Base-by-base conservation (phyloP, 2,797 vertebrate species). In the Eutrigla gurnardus region DNA sequence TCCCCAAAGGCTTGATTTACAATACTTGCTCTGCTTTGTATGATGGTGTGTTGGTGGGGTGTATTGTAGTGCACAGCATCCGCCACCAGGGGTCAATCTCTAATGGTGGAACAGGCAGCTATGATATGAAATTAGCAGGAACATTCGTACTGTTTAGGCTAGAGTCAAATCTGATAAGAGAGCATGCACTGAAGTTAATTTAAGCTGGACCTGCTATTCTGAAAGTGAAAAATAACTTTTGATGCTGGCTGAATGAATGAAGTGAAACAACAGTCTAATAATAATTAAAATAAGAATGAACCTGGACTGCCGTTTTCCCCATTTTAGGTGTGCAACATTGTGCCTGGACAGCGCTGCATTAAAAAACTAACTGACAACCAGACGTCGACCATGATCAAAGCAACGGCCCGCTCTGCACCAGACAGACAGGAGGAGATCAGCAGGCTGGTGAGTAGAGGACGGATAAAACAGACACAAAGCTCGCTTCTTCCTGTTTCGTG, bases 311-410 rank as follows among this genome's bases (percentile, higher is more conserved):
- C 0, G 3, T 58, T 52, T 47, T 33, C 49, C 42, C 54, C 18
- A 25, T 60, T 75, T 4, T 80, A 99, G 98, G 98, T 99, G 37
- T 99, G 98, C 88, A 99, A 99, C 91, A 96, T 99, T 6, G 97
- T 99, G 49, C 96, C 96, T 50, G 98, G 98, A 43, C 98, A 99
- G 80, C 94, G 97, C 77, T 99, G 98, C 86, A 99, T 99, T 73
- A 99, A 99, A 92, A 99, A 99, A 85, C 95, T 99, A 0, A 99
- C 98, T 0, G 98, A 99, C 91, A 99, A 98, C 96, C 98, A 99
- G 80, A 99, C 97, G 1, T 99, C 98, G 0, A 99, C 97, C 46
- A 99, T 99, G 98, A 99, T 99, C 89, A 98, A 98, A 94, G 98
- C 98, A 2, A 99, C 98, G 11, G 98, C 98, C 0, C 96, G 96